Base-by-base conservation (phyloP, 2,888 invertebrate species). In the Troides oblongomaculatus region DNA sequence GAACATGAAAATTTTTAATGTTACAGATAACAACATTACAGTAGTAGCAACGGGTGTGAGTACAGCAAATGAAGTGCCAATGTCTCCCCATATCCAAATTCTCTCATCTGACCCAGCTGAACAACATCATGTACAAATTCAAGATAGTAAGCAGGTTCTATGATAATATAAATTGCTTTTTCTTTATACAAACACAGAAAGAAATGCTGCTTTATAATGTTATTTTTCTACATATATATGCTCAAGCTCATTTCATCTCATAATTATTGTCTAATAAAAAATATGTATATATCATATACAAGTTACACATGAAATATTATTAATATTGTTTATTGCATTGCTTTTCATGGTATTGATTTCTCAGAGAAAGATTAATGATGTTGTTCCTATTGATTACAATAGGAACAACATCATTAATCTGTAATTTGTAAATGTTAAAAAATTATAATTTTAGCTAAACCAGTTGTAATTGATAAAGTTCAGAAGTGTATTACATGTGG, bases 401-500 rank as follows among this genome's bases (percentile, higher is more conserved):
- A n/a, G n/a, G n/a, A n/a, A n/a, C n/a, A n/a, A n/a, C n/a, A n/a
- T n/a, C n/a, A n/a, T n/a, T 53, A n/a, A n/a, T 18, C 18, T 18
- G 18, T 53, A 53, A 53, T 7, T 6, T 53, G 18, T 18, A n/a
- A n/a, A 53, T 3, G 6, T 53, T 12, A 7, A 53, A 53, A 50
- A 53, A 58, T 46, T 68, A 59, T 66, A 61, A 62, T 72, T 85
- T 77, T 88, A 88, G 86, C 92, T 62, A 93, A 93, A 84, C 85
- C 93, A 70, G 84, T 93, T 62, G 88, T 94, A 75, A 80, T 93
- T 75, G 93, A 94, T 74, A 93, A 89, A 79, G 84, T 93, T 64
- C 92, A 93, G 74, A 94, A 94, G 83, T 94, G 94, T 78, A 93
- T 94, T 39, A 93, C 93, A 63, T 94, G 94, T 76, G 94, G 94